Base-by-base conservation (phyloP, 30 jellyfish, hydroid and myxozoan species). In the Turritopsis dohrnii region DNA sequence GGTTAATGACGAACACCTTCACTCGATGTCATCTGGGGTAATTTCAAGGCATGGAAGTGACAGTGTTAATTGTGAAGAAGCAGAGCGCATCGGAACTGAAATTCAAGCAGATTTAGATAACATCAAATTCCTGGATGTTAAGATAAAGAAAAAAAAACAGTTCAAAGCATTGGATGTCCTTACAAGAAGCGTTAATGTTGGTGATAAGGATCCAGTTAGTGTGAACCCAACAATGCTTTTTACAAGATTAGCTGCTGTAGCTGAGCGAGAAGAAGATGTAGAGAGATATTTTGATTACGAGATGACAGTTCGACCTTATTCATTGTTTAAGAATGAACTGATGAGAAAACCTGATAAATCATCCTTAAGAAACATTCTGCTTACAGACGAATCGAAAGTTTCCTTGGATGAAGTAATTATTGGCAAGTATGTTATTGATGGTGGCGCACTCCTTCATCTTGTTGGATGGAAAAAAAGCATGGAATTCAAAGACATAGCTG, bases 331-430 rank as follows among this genome's bases (percentile, higher is more conserved):
- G 84, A 85, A 22, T 41, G 87, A 84, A 84, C 24, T 79, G 60
- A 86, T 79, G 94, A 69, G 94, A 69, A 87, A 87, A 71, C 95
- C 94, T 29, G 89, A 80, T 1, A 86, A 79, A 66, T 52, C 89
- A 31, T 72, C 60, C 29, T 66, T 79, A 26, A 65, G 82, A 30
- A 84, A 75, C 29, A 72, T 76, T 41, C 26, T 84, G 71, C 71
- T 76, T 54, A 82, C 71, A 21, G 71, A 52, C 72, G 26, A 75
- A 30, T 23, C 83, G 21, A 82, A 86, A 82, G 52, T 20, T 22
- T 71, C 54, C 4, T 7, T 17, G 17, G 76, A 7, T 66, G n/a
- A n/a, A n/a, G 17, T 26, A 3, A 66, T 66, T 66, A 17, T 66
- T 21, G 76, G 76, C 76, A 66, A 66, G 18, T 17, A 66, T 28